phyloP scores from a whole-genome alignment of 2,113 vertebrate genomes.

The Circaetus cinerascens region DNA sequence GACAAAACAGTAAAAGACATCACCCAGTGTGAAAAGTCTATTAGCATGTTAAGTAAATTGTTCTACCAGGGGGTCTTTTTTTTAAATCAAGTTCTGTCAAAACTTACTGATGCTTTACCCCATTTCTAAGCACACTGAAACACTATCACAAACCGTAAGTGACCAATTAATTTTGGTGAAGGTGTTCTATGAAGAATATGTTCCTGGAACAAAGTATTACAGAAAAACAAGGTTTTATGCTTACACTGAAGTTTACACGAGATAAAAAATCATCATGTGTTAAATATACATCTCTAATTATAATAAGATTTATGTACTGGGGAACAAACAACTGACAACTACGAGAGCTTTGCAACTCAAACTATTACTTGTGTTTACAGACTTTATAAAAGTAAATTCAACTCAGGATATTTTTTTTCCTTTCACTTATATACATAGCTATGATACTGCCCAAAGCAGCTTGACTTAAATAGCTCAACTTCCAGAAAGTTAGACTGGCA shows the following conservation, averaged over 20 bases:
- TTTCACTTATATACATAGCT: background rate
- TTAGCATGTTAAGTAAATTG: background rate
- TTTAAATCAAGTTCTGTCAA: background rate
- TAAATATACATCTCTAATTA: background rate
- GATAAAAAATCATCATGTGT: background rate
- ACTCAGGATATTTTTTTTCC: background rate
- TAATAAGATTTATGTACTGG: background rate
- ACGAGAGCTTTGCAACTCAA: background rate
- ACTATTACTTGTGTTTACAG: background rate
- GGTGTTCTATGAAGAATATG: background rate
- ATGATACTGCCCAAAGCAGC: background rate
- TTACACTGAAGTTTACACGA: background rate
- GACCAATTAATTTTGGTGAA: background rate
- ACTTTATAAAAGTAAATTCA: background rate
- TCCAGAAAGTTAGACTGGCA: background rate
- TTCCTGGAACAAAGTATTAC: background rate
- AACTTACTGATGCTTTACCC: background rate
- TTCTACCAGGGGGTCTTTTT: background rate
- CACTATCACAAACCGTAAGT: background rate
- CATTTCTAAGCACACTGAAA: background rate
- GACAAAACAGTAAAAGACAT: background rate
- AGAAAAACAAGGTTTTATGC: background rate
- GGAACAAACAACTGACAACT: background rate
- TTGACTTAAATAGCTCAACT: background rate
- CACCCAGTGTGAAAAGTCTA: background rate